Evolutionary conservation across 2,113 vertebrate genomes (phyloP).

Genomic region (Vulpes ferrilata): DNA sequence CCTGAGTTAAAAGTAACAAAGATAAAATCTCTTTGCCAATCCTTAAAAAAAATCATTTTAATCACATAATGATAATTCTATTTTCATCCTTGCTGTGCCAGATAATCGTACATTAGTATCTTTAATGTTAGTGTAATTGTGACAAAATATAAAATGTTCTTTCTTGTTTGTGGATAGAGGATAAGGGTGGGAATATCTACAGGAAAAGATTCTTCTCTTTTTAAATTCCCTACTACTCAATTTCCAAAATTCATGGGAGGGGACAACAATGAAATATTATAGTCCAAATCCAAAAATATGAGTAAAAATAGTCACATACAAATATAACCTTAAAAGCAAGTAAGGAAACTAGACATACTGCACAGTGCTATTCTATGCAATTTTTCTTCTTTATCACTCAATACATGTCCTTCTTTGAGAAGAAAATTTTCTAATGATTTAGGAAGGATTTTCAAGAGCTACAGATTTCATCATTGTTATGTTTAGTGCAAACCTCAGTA

Average conservation of each 20-base stretch:
- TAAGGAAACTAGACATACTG: background rate
- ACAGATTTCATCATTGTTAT: background rate
- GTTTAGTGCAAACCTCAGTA: slow-evolving; percentile 9
- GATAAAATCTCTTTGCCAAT: slow-evolving; percentile 55
- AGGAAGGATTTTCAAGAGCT: slow-evolving; percentile 45
- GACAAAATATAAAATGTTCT: slow-evolving; percentile 46
- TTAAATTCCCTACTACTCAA: background rate
- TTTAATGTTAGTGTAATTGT: slow-evolving; percentile 50
- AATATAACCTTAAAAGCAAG: background rate
- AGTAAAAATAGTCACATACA: slow-evolving; percentile 3
- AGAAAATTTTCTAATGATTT: background rate
- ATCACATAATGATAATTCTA: slow-evolving; percentile 12
- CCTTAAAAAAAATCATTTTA: slow-evolving; percentile 62
- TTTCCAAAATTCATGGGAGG: background rate
- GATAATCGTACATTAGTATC: background rate
- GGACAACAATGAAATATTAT: background rate
- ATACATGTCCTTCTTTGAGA: background rate
- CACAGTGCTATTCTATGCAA: background rate
- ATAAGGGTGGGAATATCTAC: background rate
- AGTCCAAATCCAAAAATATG: background rate
- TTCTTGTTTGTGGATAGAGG: slow-evolving; percentile 15
- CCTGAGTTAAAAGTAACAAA: slow-evolving; percentile 66
- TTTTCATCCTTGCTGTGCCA: slow-evolving; percentile 46
- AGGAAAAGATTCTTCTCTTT: slow-evolving; percentile 26
- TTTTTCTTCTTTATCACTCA: background rate